Evolutionary conservation across 2,113 vertebrate species (phyloP), one percentile per base, ranked within the genome.

Genomic region (Misgurnus anguillicaudatus): DNA sequence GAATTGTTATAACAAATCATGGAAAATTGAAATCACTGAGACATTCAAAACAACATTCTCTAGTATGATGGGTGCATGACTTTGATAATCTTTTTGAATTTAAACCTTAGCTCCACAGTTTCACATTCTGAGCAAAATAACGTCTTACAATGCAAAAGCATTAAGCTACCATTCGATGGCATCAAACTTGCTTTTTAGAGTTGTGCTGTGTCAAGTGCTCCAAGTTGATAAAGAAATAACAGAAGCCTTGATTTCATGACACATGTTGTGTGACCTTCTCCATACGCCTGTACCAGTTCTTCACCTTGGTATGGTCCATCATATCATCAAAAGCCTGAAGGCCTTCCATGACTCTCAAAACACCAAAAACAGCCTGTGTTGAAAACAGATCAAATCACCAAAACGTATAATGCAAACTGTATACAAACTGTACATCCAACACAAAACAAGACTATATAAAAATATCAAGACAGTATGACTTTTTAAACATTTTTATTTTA

Each of bases 321-420:
- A 99, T 94, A 89, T 99, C 97, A 0, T 96, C 91, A 5, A 97
- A 99, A 8, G 98, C 94, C 89, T 97, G 89, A 82, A 99, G 91
- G 0, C 96, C 97, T 73, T 98, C 97, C 97, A 97, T 99, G 62
- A 99, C 98, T 0, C 95, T 89, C n/a, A 99, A 94, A 7, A 99
- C 94, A 0, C 98, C 97, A 0, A 94, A 99, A 79, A 99, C 98
- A 0, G 96, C 95, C 98, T 99, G 85, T 9, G 79, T 61, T 3
- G 5, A 17, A 36, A n/a, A 47, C 24, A 75, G 16, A 61, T 42
- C 9, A 7, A 42, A 42, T 13, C 4, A 48, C 9, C 7, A 51
- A 17, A 51, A 51, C 16, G 13, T 5, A 51, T 1, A 13, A 14
- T 13, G 16, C 2, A 13, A 51, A 51, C 11, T 51, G 13, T 16